These are phyloP conservation scores for Akabosia matsudoensis DNA, from an alignment of 1,140 invertebrate genomes.

Conservation along the genomic window DNA sequence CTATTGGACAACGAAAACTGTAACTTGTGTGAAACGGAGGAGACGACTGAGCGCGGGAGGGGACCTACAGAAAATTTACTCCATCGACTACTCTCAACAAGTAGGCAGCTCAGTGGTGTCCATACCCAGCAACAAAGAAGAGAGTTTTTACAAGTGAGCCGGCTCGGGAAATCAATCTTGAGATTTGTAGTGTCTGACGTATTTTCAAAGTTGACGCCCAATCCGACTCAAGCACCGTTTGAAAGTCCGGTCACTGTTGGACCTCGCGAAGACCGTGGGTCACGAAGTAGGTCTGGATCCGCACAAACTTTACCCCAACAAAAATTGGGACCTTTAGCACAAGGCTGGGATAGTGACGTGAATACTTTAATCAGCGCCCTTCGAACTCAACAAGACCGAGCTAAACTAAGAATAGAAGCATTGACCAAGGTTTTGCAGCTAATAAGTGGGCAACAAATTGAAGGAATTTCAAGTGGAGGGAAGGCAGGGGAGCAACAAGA, in stretches of 20 bases:
- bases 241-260: neutral
- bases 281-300: neutral
- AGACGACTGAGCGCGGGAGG: neutral
- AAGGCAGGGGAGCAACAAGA: conserved; percentile 28
- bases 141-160: neutral
- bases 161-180: neutral
- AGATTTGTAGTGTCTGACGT: neutral
- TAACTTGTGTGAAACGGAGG: neutral
- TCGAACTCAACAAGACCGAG: conserved; percentile 34
- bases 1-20: neutral
- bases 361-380: conserved; percentile 27
- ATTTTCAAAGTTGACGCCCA: neutral
- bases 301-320: neutral
- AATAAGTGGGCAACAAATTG: conserved; percentile 17
- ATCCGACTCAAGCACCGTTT: too few species aligned
- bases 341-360: neutral
- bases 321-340: neutral
- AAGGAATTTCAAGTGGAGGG: neutral
- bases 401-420: conserved; percentile 38
- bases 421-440: conserved; percentile 34
- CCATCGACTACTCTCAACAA: neutral
- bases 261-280: neutral
- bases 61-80: neutral
- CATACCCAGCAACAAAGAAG: neutral
- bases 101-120: neutral